phyloP scores from a whole-genome alignment of 2,797 vertebrate genomes.

The Anniella stebbinsi region DNA sequence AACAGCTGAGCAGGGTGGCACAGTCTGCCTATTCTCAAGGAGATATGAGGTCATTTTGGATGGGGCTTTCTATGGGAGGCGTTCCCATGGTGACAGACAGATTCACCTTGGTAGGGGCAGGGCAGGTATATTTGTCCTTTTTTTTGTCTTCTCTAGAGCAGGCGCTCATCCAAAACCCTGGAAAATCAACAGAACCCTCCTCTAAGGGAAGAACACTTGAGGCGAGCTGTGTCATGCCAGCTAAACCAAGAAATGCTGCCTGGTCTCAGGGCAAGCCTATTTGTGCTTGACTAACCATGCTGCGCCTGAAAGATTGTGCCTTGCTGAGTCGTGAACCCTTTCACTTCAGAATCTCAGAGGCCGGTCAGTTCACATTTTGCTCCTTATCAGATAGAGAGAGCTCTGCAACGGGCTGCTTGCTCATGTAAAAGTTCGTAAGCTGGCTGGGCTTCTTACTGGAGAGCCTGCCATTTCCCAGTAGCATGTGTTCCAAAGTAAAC shows the following conservation, averaged over 20 bases:
- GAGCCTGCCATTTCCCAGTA: background rate
- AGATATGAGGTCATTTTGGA: constrained; percentile 62
- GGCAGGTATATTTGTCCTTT: constrained; percentile 57
- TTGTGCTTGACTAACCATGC: background rate
- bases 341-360: background rate
- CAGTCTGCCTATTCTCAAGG: constrained; percentile 10
- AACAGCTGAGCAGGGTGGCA: background rate
- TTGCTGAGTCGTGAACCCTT: background rate
- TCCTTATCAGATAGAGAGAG: background rate
- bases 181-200: constrained; percentile 59
- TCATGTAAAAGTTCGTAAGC: background rate
- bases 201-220: constrained; percentile 9
- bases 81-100: constrained; percentile 73
- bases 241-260: background rate
- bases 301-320: background rate
- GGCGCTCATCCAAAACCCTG: constrained; percentile 68
- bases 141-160: constrained; percentile 49
- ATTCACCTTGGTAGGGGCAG: constrained; percentile 59
- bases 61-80: constrained; percentile 44
- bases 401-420: background rate
- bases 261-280: background rate
- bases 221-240: constrained; percentile 62
- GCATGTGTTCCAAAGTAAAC: constrained; percentile 3
- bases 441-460: no score
- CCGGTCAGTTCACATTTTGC: background rate